phyloP scores from a whole-genome alignment of 1,140 invertebrate species.

The Venturia canescens region DNA sequence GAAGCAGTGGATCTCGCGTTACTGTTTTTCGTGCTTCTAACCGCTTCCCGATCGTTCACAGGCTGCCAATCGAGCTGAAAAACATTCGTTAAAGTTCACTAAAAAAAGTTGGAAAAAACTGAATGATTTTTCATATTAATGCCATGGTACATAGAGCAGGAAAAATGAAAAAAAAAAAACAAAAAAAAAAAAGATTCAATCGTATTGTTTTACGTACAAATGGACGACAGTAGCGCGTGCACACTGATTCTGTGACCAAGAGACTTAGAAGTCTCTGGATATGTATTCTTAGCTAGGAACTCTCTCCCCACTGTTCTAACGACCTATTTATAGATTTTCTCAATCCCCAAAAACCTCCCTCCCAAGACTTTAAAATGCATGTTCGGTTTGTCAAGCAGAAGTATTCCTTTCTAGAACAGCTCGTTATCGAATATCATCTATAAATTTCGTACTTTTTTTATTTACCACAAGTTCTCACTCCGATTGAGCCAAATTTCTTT shows the following conservation, averaged over 20 bases:
- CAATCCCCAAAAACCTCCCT: constrained; percentile 23
- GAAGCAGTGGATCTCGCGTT: constrained; percentile 64
- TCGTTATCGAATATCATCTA: not conserved
- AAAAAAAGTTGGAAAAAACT: no score
- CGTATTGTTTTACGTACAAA: not conserved
- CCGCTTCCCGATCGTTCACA: constrained; percentile 58
- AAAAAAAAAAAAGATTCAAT: not conserved
- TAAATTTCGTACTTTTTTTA: not conserved
- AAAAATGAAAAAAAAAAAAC: constrained; percentile 25
- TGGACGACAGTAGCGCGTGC: constrained; percentile 33
- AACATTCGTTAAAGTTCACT: constrained; percentile 36
- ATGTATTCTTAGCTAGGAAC: constrained; percentile 71
- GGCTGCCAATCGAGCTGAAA: constrained; percentile 67
- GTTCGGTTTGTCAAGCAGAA: not conserved
- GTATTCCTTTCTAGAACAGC: not conserved
- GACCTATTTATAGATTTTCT: constrained; percentile 67
- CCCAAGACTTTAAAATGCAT: constrained; percentile 2
- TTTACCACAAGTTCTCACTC: no score
- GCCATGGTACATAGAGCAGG: constrained; percentile 8
- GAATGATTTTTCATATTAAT: constrained; percentile 24
- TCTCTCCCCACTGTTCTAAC: constrained; percentile 63
- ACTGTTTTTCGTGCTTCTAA: constrained; percentile 65
- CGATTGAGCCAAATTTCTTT: no score
- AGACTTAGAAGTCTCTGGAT: constrained; percentile 63
- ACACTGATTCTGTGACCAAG: constrained; percentile 57